Evolutionary conservation across 2,797 vertebrate genomes (phyloP).

Genomic region (Myotis myotis): DNA sequence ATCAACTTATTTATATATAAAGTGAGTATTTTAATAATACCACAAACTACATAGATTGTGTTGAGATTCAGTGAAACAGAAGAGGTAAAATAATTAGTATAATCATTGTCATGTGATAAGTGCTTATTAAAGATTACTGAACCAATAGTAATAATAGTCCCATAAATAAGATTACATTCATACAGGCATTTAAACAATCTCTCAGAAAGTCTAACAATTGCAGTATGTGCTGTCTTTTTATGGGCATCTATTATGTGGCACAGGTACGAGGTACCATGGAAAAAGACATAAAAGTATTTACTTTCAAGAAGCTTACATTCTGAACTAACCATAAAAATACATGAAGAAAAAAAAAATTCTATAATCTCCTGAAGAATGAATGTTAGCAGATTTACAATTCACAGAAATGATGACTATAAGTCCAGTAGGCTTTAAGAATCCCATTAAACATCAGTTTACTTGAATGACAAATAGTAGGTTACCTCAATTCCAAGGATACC

Average conservation of each 20-base stretch:
- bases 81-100: not conserved
- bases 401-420: not conserved
- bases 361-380: not conserved
- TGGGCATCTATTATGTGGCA: not conserved
- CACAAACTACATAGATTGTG: not conserved
- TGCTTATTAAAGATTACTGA: not conserved
- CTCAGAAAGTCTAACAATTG: not conserved
- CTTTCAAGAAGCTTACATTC: not conserved
- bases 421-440: not conserved
- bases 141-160: not conserved
- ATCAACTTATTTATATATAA: not conserved
- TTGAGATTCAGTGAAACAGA: not conserved
- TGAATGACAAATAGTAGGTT: not conserved
- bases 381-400: not conserved
- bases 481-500: not conserved
- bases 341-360: not conserved
- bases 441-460: not conserved
- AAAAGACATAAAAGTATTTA: not conserved
- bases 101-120: not conserved
- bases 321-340: not conserved
- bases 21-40: not conserved
- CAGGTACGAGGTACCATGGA: not conserved
- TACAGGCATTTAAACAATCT: not conserved
- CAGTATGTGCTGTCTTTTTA: not conserved
- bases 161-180: not conserved